Base-by-base conservation (phyloP, 2,113 vertebrate genomes). In the Aix galericulata region DNA sequence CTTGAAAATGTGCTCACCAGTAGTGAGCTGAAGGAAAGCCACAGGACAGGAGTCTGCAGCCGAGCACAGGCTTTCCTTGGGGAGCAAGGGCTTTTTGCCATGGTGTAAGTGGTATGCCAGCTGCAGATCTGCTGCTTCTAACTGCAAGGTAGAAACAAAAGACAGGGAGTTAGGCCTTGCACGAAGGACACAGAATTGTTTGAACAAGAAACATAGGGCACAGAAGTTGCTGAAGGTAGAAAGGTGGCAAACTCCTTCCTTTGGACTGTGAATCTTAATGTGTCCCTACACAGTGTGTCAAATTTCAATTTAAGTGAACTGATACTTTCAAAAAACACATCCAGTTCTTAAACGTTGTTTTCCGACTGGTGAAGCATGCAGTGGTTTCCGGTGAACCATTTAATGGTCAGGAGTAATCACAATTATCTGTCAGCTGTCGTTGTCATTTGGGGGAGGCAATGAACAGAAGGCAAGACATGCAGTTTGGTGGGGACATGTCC, bases 11-110 rank as follows among this genome's bases (percentile, higher is more conserved):
- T 73, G 66, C 66, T 89, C 34, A 20, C 52, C 46, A 17, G 52
- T 26, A 50, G 20, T 3, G 79, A 71, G 52, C 2, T 72, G 67
- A n/a, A 89, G 34, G 71, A 56, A 56, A 12, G 20, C 32, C 8
- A 6, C 1, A 0, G 42, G 36, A 14, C 48, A 34, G 64, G 55
- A 86, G 50, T 17, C 71, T 0, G 0, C 55, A 74, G 29, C 53
- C 73, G 52, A 79, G 50, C 44, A 82, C 63, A 36, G 55, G 17
- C 6, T 93, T 68, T 68, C 56, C 32, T 8, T 71, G 11, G 17
- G 17, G 17, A 48, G 21, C 32, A 75, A 27, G 8, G 12, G 25
- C 9, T 2, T 4, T 38, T 69, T 74, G 23, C 40, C 31, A 4
- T 68, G 5, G 14, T 26, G 29, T 17, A 64, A 76, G 22, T 13